These are phyloP conservation scores for Actinia tenebrosa DNA, from an alignment of 64 coral and sea anemone genomes.

Conservation along the genomic window DNA sequence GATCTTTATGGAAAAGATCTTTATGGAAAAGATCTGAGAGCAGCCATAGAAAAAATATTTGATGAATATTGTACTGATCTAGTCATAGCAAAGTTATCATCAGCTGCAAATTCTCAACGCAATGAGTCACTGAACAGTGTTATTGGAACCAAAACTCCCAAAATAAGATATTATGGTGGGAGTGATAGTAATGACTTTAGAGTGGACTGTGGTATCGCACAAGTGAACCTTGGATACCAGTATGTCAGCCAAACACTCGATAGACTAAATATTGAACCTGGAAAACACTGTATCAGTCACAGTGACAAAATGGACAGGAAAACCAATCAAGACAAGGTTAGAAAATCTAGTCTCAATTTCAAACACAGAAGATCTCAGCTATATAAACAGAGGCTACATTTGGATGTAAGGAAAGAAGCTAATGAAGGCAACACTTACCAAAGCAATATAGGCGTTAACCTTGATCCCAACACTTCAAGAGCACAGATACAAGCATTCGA, in stretches of 20 bases:
- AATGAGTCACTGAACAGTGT: slow-evolving; percentile 47
- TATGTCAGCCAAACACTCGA: slow-evolving; percentile 28
- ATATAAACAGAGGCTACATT: background rate
- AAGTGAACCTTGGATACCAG: slow-evolving; percentile 14
- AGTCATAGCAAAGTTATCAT: slow-evolving; percentile 30
- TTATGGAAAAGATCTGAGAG: slow-evolving; percentile 15
- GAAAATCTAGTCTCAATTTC: slow-evolving; percentile 27
- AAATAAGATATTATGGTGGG: slow-evolving; percentile 46
- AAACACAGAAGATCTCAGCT: slow-evolving; percentile 6
- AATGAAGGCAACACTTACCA: slow-evolving; percentile 19
- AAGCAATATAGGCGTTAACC: slow-evolving; percentile 39
- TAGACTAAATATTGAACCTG: slow-evolving; percentile 21
- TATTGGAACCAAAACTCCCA: slow-evolving; percentile 43
- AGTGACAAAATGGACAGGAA: slow-evolving; percentile 3
- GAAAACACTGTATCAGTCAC: background rate
- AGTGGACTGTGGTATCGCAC: slow-evolving; percentile 35
- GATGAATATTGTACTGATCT: slow-evolving; percentile 33
- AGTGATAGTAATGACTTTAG: slow-evolving; percentile 37
- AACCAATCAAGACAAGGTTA: background rate
- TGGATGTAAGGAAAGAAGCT: slow-evolving; percentile 8
- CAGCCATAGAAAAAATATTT: slow-evolving; percentile 11
- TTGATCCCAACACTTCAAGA: slow-evolving; percentile 46
- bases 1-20: background rate
- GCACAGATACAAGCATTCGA: slow-evolving; percentile 29
- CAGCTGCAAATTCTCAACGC: slow-evolving; percentile 34